A percentile compares a stretch with the other conserved stretches of the same genome.
phyloP scores from a whole-genome alignment of 2,797 vertebrate genomes.

The Rallus crepitans region DNA sequence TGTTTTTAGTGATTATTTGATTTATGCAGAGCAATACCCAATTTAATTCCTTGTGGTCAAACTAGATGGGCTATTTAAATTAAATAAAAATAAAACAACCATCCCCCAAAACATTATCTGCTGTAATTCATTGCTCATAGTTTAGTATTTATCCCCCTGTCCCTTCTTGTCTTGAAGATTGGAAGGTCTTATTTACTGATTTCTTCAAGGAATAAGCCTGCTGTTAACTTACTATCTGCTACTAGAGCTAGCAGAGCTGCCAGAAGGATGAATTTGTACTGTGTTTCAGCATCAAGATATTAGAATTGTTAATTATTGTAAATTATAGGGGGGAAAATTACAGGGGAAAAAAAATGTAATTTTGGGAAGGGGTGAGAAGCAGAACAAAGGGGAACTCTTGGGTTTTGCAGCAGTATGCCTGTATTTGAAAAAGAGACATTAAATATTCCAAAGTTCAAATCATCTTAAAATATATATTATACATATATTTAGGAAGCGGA shows the following conservation, averaged over 20 bases:
- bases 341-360: neutral
- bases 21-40: neutral
- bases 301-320: neutral
- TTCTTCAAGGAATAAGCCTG: neutral
- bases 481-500: conserved; percentile 67
- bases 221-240: neutral
- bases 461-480: conserved; percentile 57
- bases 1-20: neutral
- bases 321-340: neutral
- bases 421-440: conserved; percentile 28
- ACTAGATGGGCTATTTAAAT: neutral
- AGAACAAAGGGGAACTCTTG: neutral
- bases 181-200: neutral
- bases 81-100: neutral
- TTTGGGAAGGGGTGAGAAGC: neutral
- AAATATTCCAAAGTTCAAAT: conserved; percentile 50
- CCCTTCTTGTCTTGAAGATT: neutral
- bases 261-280: neutral
- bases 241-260: neutral
- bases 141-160: neutral
- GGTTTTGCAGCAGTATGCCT: conserved; percentile 10
- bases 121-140: neutral
- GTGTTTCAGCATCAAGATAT: neutral
- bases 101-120: neutral
- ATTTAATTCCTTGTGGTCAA: neutral